phyloP scores from a whole-genome alignment of 2,888 invertebrate species.

The Chymomyza procnemis region DNA sequence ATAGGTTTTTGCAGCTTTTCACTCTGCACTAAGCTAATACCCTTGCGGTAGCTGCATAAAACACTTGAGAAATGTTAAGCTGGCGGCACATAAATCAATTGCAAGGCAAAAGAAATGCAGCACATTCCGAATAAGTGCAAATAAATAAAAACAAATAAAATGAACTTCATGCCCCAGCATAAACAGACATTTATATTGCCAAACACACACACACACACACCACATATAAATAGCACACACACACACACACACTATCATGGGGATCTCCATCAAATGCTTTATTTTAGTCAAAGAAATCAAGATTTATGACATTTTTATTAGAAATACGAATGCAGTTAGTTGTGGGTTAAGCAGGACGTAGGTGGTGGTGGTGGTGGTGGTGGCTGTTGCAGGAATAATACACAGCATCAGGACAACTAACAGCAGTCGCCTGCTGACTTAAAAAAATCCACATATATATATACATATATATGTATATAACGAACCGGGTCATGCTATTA shows the following conservation, averaged over 20 bases:
- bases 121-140: conserved; percentile 36
- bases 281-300: conserved; percentile 68
- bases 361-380: background rate
- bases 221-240: too few species aligned
- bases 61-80: background rate
- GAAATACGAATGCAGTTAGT: conserved; percentile 58
- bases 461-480: conserved; percentile 59
- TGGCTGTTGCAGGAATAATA: conserved; percentile 34
- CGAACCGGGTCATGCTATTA: conserved; percentile 55
- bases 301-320: conserved; percentile 74
- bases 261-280: conserved; percentile 38
- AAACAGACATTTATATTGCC: conserved; percentile 65
- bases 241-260: background rate
- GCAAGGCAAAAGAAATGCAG: conserved; percentile 4
- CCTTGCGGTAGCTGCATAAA: background rate
- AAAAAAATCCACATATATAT: too few species aligned
- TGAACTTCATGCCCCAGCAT: conserved; percentile 55
- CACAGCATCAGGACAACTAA: conserved; percentile 19
- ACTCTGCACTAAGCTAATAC: background rate
- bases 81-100: conserved; percentile 9
- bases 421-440: conserved; percentile 44
- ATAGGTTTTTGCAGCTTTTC: too few species aligned
- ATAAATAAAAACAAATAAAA: conserved; percentile 67
- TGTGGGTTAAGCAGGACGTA: conserved; percentile 30
- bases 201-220: conserved; percentile 19